A percentile compares a stretch with the other conserved stretches of the same genome.
These are phyloP conservation scores for Crax fasciolata DNA, from an alignment of 2,797 vertebrate genomes.

Conservation along the genomic window DNA sequence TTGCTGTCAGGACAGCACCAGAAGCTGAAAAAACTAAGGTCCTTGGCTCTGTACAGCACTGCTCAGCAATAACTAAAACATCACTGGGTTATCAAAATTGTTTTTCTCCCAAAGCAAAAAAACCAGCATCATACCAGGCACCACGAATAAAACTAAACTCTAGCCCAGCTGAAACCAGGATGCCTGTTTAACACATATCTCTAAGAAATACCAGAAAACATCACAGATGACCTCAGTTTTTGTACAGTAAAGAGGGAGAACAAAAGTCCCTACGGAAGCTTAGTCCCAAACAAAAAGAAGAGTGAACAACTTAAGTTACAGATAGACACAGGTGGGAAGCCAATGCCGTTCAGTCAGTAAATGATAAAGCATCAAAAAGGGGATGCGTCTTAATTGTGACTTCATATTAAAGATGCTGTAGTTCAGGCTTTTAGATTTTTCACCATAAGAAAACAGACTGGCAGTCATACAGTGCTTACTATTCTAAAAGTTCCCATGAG, in stretches of 20 bases:
- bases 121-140: background rate
- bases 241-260: background rate
- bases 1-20: too few relatives aligned
- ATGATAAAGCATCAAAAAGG: background rate
- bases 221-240: background rate
- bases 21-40: too few relatives aligned
- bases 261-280: background rate
- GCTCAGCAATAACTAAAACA: too few relatives aligned
- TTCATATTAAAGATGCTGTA: background rate
- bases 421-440: background rate
- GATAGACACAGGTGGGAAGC: background rate
- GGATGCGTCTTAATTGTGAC: background rate
- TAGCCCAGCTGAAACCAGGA: background rate
- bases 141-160: background rate
- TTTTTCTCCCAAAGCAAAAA: background rate
- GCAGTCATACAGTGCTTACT: background rate
- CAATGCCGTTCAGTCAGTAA: background rate
- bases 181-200: background rate
- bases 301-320: background rate
- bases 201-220: background rate
- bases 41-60: too few relatives aligned
- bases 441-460: background rate
- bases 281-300: background rate
- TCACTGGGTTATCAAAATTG: background rate
- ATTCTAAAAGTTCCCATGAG: slow-evolving; percentile 15